Percentiles rank a stretch among this genome's conserved stretches.
Evolutionary conservation across 2,797 vertebrate genomes (phyloP).

Genomic region (Smutsia temminckii): DNA sequence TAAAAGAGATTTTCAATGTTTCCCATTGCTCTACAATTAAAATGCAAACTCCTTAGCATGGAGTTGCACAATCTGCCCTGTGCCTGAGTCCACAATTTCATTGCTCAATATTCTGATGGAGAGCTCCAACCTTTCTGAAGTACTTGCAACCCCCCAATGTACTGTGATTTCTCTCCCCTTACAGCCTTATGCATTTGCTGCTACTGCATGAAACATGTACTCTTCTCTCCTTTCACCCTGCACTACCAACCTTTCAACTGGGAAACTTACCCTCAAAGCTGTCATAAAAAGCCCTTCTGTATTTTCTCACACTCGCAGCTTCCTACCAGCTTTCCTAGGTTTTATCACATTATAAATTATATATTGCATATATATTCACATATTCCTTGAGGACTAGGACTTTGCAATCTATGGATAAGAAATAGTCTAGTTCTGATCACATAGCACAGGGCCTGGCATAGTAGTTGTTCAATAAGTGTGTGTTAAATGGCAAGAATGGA

Average conservation of each 20-base stretch:
- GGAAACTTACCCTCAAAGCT: not conserved
- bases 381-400: not conserved
- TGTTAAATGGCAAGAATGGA: not conserved
- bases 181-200: not conserved
- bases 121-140: not conserved
- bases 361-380: not conserved
- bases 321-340: not conserved
- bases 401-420: not conserved
- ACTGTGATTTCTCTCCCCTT: not conserved
- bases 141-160: not conserved
- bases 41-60: not conserved
- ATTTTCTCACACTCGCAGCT: not conserved
- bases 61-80: not conserved
- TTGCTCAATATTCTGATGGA: not conserved
- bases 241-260: not conserved
- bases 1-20: not conserved
- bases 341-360: not conserved
- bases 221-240: not conserved
- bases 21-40: not conserved
- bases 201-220: not conserved
- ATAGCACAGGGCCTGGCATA: not conserved
- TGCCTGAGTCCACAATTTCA: not conserved
- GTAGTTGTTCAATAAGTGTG: not conserved
- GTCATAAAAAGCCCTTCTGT: not conserved
- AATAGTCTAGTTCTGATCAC: not conserved